Evolutionary conservation across 2,888 invertebrate species (phyloP).

Genomic region (Nemurella pictetii): DNA sequence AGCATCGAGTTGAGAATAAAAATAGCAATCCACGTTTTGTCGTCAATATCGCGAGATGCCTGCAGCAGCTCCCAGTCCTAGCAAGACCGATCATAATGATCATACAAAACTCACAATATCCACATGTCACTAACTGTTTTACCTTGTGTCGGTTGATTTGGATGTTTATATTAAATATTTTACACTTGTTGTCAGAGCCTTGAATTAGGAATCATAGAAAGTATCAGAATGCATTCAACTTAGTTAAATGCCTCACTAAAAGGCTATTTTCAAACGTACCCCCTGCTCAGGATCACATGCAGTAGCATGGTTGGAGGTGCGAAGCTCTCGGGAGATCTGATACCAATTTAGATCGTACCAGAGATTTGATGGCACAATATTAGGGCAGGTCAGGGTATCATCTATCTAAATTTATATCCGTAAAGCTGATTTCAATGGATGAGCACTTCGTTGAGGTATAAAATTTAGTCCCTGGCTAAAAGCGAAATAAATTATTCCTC

Average conservation of each 20-base stretch:
- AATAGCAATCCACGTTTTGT: constrained; percentile 1
- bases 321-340: not conserved
- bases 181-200: no score
- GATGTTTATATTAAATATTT: no score
- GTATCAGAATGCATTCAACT: not conserved
- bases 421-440: no score
- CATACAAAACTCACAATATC: no score
- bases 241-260: not conserved
- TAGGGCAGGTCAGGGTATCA: not conserved
- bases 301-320: not conserved
- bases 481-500: no score
- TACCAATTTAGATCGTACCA: not conserved
- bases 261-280: not conserved
- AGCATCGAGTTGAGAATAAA: constrained; percentile 15
- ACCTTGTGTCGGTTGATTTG: no score
- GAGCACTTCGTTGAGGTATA: no score
- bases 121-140: no score
- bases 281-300: not conserved
- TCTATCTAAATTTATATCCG: no score
- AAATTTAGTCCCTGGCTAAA: no score
- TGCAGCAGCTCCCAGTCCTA: not conserved
- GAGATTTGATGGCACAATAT: not conserved
- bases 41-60: not conserved
- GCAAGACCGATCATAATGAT: no score
- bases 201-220: not conserved